Base-by-base conservation (phyloP, 2,888 invertebrate species). In the Volucella bombylans region DNA sequence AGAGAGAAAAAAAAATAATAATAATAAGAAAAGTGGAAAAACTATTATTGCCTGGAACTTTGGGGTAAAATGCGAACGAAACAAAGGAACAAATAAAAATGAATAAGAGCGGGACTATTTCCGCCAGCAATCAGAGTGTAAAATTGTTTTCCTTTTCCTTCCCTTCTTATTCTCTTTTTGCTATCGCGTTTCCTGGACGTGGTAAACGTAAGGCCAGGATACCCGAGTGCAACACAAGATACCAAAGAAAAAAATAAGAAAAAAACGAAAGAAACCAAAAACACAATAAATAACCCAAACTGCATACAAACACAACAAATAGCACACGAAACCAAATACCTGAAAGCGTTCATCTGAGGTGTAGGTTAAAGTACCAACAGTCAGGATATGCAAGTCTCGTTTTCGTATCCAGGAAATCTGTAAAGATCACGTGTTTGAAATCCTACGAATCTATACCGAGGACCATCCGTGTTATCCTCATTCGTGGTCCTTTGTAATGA, bases 381-480 rank as follows among this genome's bases (percentile, higher is more conserved):
- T 90, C 80, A 90, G 86, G 81, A 90, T 90, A 87, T 90, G 90
- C 87, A 90, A 88, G 89, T 90, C 90, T 80, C 90, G 89, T 88
- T 90, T 90, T 43, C 90, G 90, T 88, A 90, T 90, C 90, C 90
- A 90, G 85, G 90, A 90, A 69, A 90, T 90, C 90, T 90, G 88
- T 38, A 81, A 74, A 11, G 8, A 49, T 4, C 10, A 52, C 2
- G 18, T n/a, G n/a, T 31, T 11, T 4, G 14, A 61, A 11, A 11
- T 41, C 31, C 43, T 38, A 50, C 23, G 8, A 50, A 50, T 41
- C 14, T 8, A 49, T 18, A 39, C 14, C 43, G 8, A 1, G 39
- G 18, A 23, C 18, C 1, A 23, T 23, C 18, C 2, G 2, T 3
- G 1, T 23, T 23, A 31, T 31, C 31, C 6, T 31, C 31, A 31